Base-by-base conservation (phyloP, 23 tunicate species). In the Aplidium turbinatum region DNA sequence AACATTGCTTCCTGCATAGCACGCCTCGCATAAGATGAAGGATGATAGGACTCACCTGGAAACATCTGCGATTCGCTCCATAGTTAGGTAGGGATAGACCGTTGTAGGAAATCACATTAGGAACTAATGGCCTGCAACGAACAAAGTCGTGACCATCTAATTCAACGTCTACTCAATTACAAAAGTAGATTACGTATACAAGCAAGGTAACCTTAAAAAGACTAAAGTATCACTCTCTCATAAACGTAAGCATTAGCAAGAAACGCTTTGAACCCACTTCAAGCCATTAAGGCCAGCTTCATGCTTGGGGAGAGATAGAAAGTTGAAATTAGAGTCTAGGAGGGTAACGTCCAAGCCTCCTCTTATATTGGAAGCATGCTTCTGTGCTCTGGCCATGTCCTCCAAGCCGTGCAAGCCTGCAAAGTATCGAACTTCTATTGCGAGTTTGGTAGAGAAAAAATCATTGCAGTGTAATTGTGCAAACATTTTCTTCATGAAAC, bases 261-360 rank as follows among this genome's bases (percentile, higher is more conserved):
- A 57, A 42, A 42, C 13, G 13, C 50, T 9, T 16, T 9, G 16
- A 42, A 42, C 50, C 50, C 50, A 42, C 50, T 16, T 42, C 50
- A 42, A 42, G 16, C 50, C 50, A 42, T 42, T 42, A 9, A 16
- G 50, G 0, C 42, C 57, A 54, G 33, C 78, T 31, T 85, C 91
- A 22, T 69, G 83, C 35, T 78, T 85, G 25, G 83, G 91, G 29
- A 85, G 36, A 28, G 58, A 27, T n/a, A 85, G 63, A 63, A 85
- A 77, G 50, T 75, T 85, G 47, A 86, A 31, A 23, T 60, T 26
- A 22, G 81, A 42, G 55, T 87, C 94, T 26, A 87, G 82, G 63
- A 87, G 74, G 2, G 94, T 87, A 21, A 87, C 75, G 39, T 87
- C 94, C 2, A 87, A 57, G 1, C 94, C 94, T 22, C 94, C 94